phyloP scores from a whole-genome alignment of 2,113 vertebrate genomes.

The Conger conger region DNA sequence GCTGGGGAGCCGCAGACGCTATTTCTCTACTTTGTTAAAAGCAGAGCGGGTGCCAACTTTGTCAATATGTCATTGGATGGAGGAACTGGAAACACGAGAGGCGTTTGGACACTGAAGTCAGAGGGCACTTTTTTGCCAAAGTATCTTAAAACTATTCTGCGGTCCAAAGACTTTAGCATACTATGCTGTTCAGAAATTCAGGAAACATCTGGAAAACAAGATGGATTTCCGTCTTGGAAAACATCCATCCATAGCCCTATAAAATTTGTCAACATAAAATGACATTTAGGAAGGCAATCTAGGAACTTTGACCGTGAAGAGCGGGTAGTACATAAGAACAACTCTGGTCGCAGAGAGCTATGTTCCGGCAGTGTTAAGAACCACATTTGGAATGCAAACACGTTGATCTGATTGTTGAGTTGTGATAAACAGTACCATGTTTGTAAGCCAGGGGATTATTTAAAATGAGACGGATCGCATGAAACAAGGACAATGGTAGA shows the following conservation, averaged over 20 bases:
- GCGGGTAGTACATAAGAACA: neutral
- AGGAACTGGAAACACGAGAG: neutral
- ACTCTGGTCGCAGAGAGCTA: neutral
- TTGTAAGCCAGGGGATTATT: neutral
- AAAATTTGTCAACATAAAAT: neutral
- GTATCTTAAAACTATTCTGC: neutral
- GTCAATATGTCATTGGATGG: neutral
- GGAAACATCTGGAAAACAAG: neutral
- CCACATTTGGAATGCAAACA: neutral
- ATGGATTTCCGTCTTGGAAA: neutral
- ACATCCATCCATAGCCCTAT: neutral
- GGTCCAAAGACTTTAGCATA: neutral
- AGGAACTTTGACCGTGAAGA: neutral
- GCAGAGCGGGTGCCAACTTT: neutral
- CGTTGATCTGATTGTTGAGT: neutral
- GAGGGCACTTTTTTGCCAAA: neutral
- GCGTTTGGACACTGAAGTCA: neutral
- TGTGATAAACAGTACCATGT: neutral
- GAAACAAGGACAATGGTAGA: neutral
- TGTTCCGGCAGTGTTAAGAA: neutral
- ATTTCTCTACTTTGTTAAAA: neutral
- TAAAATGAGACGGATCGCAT: slow-evolving; percentile 10
- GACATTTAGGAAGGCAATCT: neutral
- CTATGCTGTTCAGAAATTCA: neutral
- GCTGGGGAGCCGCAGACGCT: neutral